Conservation (phyloP, 2,113 vertebrate species). For the Rallus limicola region DNA sequence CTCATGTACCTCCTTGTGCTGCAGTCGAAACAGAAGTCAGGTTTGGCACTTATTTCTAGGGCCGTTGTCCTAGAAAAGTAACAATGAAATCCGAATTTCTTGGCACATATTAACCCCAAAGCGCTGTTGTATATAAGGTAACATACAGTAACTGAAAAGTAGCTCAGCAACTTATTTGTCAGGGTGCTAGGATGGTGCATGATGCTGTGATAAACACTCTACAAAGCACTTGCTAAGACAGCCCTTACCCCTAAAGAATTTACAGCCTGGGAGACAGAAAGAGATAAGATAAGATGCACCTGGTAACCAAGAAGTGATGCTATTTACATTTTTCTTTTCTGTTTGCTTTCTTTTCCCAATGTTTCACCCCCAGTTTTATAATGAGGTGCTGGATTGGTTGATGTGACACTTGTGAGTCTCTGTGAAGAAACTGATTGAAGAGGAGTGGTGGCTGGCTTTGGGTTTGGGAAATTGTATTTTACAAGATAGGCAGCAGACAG, state of each 20-base stretch:
- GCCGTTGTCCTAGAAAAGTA: background rate
- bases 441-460: conserved; percentile 24
- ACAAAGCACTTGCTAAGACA: conserved; percentile 43
- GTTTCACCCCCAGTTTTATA: conserved; percentile 48
- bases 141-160: background rate
- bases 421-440: background rate
- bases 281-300: conserved; percentile 67
- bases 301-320: conserved; percentile 56
- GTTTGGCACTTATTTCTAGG: background rate
- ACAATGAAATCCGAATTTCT: background rate
- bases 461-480: conserved; percentile 34
- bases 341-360: conserved; percentile 52
- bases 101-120: background rate
- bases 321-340: conserved; percentile 62
- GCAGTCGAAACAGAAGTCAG: background rate
- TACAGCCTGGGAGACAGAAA: conserved; percentile 31
- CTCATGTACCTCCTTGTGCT: background rate
- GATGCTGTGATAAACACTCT: conserved; percentile 13
- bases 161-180: background rate
- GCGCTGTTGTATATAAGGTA: background rate
- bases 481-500: background rate
- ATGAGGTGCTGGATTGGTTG: conserved; percentile 57
- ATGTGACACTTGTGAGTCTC: conserved; percentile 40
- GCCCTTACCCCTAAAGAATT: conserved; percentile 33
- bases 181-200: background rate